Evolutionary conservation across 2,888 invertebrate genomes (phyloP), one percentile per base, ranked within the genome.

Genomic region (Tipula unca): DNA sequence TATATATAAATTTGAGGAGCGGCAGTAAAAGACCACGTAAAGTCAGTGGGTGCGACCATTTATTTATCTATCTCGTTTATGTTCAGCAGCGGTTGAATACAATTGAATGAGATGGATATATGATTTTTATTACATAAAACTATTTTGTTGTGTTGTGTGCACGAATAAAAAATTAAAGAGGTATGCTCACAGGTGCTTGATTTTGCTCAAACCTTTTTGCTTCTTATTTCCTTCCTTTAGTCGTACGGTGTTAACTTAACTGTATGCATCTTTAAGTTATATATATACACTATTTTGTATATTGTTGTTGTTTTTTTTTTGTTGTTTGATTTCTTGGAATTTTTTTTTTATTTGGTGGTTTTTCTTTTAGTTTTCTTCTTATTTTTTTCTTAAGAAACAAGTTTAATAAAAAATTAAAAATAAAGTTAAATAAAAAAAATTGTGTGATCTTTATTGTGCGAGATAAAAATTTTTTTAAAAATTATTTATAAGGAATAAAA

Each of bases 211-310:
- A 86, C 86, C 86, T 87, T 86, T 86, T 86, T 86, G 88, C 88
- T 88, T 88, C 87, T 87, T 87, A 87, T 88, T 88, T 88, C 88
- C 87, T 87, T 87, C 86, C 87, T 87, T 69, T 87, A 87, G 87
- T 87, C 86, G 87, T 86, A 87, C 88, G 88, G 87, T 88, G 88
- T 88, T 86, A 86, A 85, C 85, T 88, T 88, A 87, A 87, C 87
- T 87, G 88, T 88, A 87, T 88, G 88, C 88, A 88, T 88, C 88
- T 69, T 69, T 69, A 87, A 42, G 29, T 85, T 84, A 48, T 32
- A 25, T 85, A 54, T 69, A 69, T 25, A 69, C 69, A 69, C 10
- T 29, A 82, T 29, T 42, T 54, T 29, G 29, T 35, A 29, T 32
- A 83, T 32, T 17, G 25, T 69, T 20, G 25, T 69, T 69, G 20